Base-by-base conservation (phyloP, 2,113 vertebrate species). In the Cyanoliseus patagonus region DNA sequence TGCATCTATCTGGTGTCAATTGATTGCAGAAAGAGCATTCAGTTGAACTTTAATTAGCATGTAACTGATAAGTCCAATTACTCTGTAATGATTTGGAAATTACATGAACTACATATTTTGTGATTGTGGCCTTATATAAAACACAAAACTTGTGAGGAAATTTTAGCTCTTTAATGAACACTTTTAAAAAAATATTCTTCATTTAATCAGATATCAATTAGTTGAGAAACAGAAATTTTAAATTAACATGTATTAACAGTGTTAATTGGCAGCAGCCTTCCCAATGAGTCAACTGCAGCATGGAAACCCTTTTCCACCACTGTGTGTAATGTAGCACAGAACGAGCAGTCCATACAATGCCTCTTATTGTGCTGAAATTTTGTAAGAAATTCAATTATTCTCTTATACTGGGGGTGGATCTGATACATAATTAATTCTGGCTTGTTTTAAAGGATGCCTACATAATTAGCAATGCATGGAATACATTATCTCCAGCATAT, bases 51-150 rank as follows among this genome's bases (percentile, higher is more conserved):
- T 97, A 98, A 98, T 97, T 97, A 97, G 90, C 94, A 95, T 97
- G 95, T 90, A 87, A 97, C 77, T 95, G 95, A 97, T 97, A 97
- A 98, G 93, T 90, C 84, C 78, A 94, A 97, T 97, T 97, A 97
- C 78, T 82, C 90, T 83, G 37, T 95, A 96, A 96, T 96, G 90
- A 96, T 95, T 94, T 96, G 83, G 94, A 97, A 97, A 97, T 97
- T 95, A 96, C 75, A 97, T 91, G 94, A 92, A 92, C 91, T 96
- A 91, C 63, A 79, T 90, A 74, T 64, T 96, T 95, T 51, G 46
- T 96, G 87, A 96, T 87, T 95, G 86, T 94, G 44, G 74, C 87
- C 83, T 95, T 97, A 63, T 41, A 97, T 82, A 95, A 90, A 96
- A 86, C 57, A 92, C 83, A 83, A 83, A 96, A 96, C 61, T 91